Evolutionary conservation across 2,113 vertebrate genomes (phyloP).

Genomic region (Aegithalos caudatus): DNA sequence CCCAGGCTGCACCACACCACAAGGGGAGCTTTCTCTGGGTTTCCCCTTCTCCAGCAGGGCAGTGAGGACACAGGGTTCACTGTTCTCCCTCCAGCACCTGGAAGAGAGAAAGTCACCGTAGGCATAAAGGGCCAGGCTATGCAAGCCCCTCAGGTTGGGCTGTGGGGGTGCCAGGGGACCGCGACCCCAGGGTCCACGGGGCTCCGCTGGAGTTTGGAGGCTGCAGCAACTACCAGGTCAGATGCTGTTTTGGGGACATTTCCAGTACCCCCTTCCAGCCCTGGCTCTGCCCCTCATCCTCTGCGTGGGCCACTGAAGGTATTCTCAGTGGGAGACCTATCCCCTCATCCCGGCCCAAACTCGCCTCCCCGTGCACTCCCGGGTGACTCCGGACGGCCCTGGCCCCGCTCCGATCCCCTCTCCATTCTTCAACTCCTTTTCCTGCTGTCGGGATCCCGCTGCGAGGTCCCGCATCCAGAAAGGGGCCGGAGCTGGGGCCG

Average conservation of each 20-base stretch:
- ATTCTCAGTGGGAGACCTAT: not conserved
- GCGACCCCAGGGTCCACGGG: too few relatives aligned
- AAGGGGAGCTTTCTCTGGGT: not conserved
- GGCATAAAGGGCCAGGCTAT: too few relatives aligned
- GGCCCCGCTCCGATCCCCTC: not conserved
- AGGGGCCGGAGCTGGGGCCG: too few relatives aligned
- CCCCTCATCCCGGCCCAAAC: not conserved
- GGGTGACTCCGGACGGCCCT: too few relatives aligned
- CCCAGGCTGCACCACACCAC: not conserved
- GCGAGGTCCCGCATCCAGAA: not conserved
- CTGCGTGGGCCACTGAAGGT: not conserved
- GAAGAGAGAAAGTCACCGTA: not conserved
- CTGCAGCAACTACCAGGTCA: not conserved
- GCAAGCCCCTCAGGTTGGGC: rapidly evolving
- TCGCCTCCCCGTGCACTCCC: too few relatives aligned
- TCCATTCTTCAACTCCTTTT: not conserved
- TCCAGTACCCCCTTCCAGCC: not conserved
- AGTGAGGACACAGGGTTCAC: not conserved
- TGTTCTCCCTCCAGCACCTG: not conserved
- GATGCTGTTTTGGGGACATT: not conserved
- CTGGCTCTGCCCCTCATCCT: too few relatives aligned
- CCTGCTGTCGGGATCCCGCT: not conserved
- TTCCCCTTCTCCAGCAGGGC: not conserved
- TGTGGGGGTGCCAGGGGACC: rapidly evolving
- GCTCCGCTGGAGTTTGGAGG: not conserved